phyloP scores from a whole-genome alignment of 2,797 vertebrate species.

The Myotis daubentonii region DNA sequence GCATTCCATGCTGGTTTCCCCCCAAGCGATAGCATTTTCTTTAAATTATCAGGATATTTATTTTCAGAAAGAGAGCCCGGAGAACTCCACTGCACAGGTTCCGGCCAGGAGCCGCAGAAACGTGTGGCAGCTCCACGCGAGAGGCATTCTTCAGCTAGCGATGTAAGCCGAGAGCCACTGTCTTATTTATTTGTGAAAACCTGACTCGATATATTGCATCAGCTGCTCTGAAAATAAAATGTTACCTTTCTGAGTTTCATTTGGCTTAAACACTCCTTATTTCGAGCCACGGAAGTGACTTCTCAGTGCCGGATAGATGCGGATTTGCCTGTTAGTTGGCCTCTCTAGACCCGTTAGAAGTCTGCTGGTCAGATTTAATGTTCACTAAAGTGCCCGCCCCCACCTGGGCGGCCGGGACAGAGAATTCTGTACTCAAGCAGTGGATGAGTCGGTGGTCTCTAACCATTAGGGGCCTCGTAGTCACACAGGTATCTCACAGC shows the following conservation, averaged over 20 bases:
- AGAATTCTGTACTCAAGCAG: background rate
- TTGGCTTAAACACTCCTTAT: constrained; percentile 66
- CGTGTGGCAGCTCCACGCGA: constrained; percentile 25
- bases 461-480: background rate
- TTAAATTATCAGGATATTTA: constrained; percentile 7
- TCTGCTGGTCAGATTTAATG: background rate
- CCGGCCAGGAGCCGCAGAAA: constrained; percentile 14
- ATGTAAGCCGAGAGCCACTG: constrained; percentile 65
- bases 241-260: constrained; percentile 63
- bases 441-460: background rate
- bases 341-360: background rate
- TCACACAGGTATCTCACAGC: background rate
- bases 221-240: constrained; percentile 78
- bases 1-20: constrained; percentile 34
- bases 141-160: constrained; percentile 47
- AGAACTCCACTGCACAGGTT: constrained; percentile 46
- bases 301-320: background rate
- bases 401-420: background rate
- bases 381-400: background rate
- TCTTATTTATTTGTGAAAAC: constrained; percentile 75
- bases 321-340: background rate
- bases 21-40: background rate
- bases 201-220: constrained; percentile 63
- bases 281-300: constrained; percentile 43
- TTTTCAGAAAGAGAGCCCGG: constrained; percentile 33